A percentile compares a stretch with the other conserved stretches of the same genome.
phyloP scores from a whole-genome alignment of 2,113 vertebrate species.

The Leptocoma aspasia region DNA sequence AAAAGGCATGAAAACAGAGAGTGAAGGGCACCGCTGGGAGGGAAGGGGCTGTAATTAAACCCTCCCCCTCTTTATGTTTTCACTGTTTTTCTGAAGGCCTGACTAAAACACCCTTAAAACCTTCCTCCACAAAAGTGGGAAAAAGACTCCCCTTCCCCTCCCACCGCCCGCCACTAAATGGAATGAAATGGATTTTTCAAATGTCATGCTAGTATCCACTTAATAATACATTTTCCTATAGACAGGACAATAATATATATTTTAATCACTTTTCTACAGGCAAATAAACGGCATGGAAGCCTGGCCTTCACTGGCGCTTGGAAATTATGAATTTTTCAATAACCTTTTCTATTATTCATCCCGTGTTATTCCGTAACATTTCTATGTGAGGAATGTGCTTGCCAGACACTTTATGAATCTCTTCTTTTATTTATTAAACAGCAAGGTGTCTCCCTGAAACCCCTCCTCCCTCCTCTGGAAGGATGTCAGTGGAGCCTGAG shows the following conservation, averaged over 20 bases:
- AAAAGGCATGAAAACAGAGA: neutral
- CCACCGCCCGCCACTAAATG: slow-evolving; percentile 55
- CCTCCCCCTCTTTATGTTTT: neutral
- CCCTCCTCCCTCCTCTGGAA: slow-evolving; percentile 35
- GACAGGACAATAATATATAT: slow-evolving; percentile 84
- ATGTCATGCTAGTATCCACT: slow-evolving; percentile 78
- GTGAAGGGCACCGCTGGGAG: slow-evolving; percentile 1
- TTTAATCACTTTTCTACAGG: slow-evolving; percentile 82
- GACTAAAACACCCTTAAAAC: slow-evolving; percentile 64
- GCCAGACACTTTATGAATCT: slow-evolving; percentile 81
- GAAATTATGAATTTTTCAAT: slow-evolving; percentile 90
- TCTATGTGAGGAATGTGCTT: slow-evolving; percentile 79
- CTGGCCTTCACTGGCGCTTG: slow-evolving; percentile 85
- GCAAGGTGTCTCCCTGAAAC: slow-evolving; percentile 73
- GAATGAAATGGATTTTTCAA: slow-evolving; percentile 81
- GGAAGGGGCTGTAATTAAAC: slow-evolving; percentile 68
- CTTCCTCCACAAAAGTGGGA: slow-evolving; percentile 17
- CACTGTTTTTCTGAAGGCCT: slow-evolving; percentile 58
- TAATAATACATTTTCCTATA: slow-evolving; percentile 84
- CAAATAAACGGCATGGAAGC: slow-evolving; percentile 75
- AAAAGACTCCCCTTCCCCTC: neutral
- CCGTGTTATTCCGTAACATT: slow-evolving; percentile 85
- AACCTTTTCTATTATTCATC: slow-evolving; percentile 94
- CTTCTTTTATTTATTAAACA: slow-evolving; percentile 91
- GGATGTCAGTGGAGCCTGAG: neutral